Conservation (phyloP, 2,797 vertebrate genomes). For the Hydrocynus forskahlii region DNA sequence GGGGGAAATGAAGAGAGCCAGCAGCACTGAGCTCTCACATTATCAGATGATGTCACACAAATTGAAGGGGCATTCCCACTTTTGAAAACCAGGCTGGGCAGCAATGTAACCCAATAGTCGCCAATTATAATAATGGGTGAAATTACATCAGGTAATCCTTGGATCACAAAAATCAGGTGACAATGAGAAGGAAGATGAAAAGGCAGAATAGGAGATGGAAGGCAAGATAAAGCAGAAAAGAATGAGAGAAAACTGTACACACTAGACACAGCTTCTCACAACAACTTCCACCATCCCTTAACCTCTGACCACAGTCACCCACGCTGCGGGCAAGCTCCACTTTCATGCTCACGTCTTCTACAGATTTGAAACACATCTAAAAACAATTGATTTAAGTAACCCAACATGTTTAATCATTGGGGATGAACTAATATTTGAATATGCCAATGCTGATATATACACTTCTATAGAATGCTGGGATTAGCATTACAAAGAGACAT, state of each 20-base stretch:
- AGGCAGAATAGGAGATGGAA: background rate
- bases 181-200: slow-evolving; percentile 3
- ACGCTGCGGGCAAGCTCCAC: background rate
- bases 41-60: slow-evolving; percentile 47
- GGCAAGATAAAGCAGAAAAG: background rate
- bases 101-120: slow-evolving; percentile 37
- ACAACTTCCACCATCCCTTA: background rate
- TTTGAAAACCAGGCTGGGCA: slow-evolving; percentile 20
- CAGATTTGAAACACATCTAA: slow-evolving; percentile 2
- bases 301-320: background rate
- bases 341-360: background rate
- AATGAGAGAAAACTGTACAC: background rate
- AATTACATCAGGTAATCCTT: slow-evolving; percentile 37
- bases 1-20: slow-evolving; percentile 22
- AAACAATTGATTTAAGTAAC: background rate
- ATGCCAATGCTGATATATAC: too few species aligned
- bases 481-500: too few species aligned
- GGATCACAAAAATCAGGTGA: slow-evolving; percentile 18
- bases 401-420: background rate
- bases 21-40: slow-evolving; percentile 31
- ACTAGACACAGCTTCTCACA: background rate
- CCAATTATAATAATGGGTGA: slow-evolving; percentile 37
- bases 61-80: slow-evolving; percentile 38
- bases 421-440: too few species aligned
- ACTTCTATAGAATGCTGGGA: too few species aligned